These are phyloP conservation scores for Ametastegia equiseti DNA, from an alignment of 2,888 invertebrate genomes.

Conservation along the genomic window DNA sequence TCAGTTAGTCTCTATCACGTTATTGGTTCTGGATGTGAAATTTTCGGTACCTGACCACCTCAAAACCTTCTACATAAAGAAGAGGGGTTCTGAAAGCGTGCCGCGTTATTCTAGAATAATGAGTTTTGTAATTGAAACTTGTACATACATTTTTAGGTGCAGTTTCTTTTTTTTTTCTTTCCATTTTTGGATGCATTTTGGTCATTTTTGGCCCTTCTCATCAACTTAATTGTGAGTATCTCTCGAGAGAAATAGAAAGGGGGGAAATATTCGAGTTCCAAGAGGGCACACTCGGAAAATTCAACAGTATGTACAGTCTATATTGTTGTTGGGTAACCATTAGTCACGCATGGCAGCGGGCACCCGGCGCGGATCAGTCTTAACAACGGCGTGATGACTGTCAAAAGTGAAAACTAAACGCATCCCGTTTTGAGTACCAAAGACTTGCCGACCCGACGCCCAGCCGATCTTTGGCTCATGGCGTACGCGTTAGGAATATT, in stretches of 20 bases:
- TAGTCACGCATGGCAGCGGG: slow-evolving; percentile 43
- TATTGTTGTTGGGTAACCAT: slow-evolving; percentile 33
- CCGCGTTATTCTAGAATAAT: neutral
- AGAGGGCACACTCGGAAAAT: neutral
- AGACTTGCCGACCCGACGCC: slow-evolving; percentile 38
- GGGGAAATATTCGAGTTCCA: too few species aligned
- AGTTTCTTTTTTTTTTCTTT: neutral
- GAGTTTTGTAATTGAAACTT: neutral
- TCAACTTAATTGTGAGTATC: too few species aligned
- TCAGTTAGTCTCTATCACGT: too few species aligned
- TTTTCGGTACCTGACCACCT: too few species aligned
- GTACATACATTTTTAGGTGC: neutral
- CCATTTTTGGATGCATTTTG: neutral
- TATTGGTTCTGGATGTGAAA: too few species aligned
- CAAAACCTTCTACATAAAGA: neutral
- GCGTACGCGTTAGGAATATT: slow-evolving; percentile 2
- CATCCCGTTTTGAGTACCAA: slow-evolving; percentile 43
- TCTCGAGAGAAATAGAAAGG: too few species aligned
- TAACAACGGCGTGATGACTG: slow-evolving; percentile 46
- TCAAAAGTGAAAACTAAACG: slow-evolving; percentile 43
- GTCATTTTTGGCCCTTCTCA: neutral
- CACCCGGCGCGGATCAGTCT: slow-evolving; percentile 37
- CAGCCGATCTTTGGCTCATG: slow-evolving; percentile 23
- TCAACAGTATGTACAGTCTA: neutral
- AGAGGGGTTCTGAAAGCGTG: neutral